phyloP scores from a whole-genome alignment of 2,113 vertebrate species.

The Vidua macroura region DNA sequence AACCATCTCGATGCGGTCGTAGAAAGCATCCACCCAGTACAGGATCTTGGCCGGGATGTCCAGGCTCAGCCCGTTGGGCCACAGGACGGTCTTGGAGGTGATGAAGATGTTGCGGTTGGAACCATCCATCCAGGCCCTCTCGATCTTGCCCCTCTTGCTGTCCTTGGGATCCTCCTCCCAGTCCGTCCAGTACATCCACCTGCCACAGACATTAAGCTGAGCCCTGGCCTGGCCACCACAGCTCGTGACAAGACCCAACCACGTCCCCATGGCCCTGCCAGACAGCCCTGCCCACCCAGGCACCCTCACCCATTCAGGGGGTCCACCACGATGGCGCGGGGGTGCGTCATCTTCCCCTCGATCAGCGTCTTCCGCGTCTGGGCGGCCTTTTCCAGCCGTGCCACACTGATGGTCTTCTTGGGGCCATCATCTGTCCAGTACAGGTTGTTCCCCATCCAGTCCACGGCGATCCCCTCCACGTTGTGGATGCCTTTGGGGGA shows the following conservation, averaged over 20 bases:
- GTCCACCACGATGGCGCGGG: slow-evolving; percentile 93
- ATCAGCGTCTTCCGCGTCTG: slow-evolving; percentile 93
- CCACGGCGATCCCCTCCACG: slow-evolving; percentile 93
- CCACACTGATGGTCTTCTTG: slow-evolving; percentile 95
- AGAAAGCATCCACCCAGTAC: slow-evolving; percentile 99
- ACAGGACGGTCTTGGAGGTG: slow-evolving; percentile 93
- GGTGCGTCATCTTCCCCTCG: slow-evolving; percentile 96
- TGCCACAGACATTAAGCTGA: neutral
- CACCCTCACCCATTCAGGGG: slow-evolving; percentile 91
- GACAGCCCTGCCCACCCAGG: neutral
- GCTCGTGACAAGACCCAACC: neutral
- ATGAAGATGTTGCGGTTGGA: slow-evolving; percentile 89
- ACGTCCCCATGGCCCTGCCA: accelerated
- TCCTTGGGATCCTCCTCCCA: slow-evolving; percentile 98
- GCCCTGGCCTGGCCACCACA: neutral
- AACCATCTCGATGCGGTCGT: slow-evolving; percentile 93
- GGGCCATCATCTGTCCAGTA: slow-evolving; percentile 97
- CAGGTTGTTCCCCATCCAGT: slow-evolving; percentile 97
- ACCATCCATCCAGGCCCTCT: slow-evolving; percentile 97
- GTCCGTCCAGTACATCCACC: slow-evolving; percentile 99
- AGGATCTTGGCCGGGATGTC: slow-evolving; percentile 89
- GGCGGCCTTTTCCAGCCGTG: slow-evolving; percentile 91
- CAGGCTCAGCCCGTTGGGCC: slow-evolving; percentile 95
- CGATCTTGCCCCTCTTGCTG: slow-evolving; percentile 93
- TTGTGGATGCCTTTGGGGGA: slow-evolving; percentile 87